phyloP scores from a whole-genome alignment of 1,140 invertebrate genomes.

The Anastatus disparis region DNA sequence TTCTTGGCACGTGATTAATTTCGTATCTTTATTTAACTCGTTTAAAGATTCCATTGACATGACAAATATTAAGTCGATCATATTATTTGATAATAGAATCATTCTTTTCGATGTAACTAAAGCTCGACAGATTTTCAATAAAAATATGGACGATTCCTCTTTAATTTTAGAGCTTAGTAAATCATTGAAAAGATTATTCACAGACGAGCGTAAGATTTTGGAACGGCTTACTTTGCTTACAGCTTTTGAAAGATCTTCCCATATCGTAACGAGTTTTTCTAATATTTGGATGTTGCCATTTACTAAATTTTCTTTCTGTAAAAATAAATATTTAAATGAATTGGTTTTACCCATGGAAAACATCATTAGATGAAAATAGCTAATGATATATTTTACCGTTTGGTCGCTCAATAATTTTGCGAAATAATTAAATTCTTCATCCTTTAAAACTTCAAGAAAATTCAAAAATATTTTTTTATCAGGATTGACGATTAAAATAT shows the following conservation, averaged over 20 bases:
- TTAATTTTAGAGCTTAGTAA: conserved; percentile 21
- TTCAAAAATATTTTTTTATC: conserved; percentile 23
- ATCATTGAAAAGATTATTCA: conserved; percentile 20
- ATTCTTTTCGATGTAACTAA: conserved; percentile 34
- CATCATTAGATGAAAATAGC: too few relatives aligned
- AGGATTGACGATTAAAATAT: conserved; percentile 22
- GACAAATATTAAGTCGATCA: conserved; percentile 34
- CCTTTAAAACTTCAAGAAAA: conserved; percentile 26
- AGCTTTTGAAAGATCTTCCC: conserved; percentile 31
- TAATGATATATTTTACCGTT: too few relatives aligned
- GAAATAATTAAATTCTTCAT: conserved; percentile 34
- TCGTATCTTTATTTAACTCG: not conserved
- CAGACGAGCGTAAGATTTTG: not conserved
- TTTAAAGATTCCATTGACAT: conserved; percentile 22
- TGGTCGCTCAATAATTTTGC: not conserved
- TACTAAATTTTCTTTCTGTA: conserved; percentile 22
- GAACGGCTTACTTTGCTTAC: conserved; percentile 10
- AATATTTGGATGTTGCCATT: not conserved
- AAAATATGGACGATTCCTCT: not conserved
- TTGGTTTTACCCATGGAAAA: not conserved
- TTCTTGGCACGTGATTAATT: conserved; percentile 25
- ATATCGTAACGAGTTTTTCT: conserved; percentile 10
- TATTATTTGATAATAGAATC: conserved; percentile 13
- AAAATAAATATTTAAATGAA: conserved; percentile 6
- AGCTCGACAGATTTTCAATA: conserved; percentile 25